Conservation (phyloP, 2,797 vertebrate genomes). For the Tenualosa thibaudeaui region DNA sequence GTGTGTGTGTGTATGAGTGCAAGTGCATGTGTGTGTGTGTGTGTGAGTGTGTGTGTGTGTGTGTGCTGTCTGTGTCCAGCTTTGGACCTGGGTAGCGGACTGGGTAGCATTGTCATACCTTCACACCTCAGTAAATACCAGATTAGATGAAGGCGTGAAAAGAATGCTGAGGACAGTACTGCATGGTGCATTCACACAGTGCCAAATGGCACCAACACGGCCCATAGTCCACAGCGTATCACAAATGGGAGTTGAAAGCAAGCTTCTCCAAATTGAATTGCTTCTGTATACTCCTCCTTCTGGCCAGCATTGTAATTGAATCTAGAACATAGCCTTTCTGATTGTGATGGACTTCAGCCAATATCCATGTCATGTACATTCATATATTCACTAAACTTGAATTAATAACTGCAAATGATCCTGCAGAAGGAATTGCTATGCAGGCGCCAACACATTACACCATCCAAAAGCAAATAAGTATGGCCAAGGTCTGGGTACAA, state of each 20-base stretch:
- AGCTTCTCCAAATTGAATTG: slow-evolving; percentile 44
- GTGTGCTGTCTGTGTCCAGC: neutral
- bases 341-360: slow-evolving; percentile 32
- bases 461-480: neutral
- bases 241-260: slow-evolving; percentile 33
- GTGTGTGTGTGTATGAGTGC: neutral
- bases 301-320: slow-evolving; percentile 48
- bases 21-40: neutral
- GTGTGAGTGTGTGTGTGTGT: neutral
- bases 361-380: neutral
- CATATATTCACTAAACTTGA: neutral
- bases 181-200: slow-evolving; percentile 13
- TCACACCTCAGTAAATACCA: slow-evolving; percentile 6
- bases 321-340: slow-evolving; percentile 35
- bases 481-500: neutral
- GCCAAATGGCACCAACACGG: slow-evolving; percentile 22
- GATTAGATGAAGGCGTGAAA: neutral
- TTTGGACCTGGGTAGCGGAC: neutral
- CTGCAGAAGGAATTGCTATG: neutral
- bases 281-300: slow-evolving; percentile 35
- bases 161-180: neutral
- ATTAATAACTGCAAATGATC: neutral
- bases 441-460: neutral
- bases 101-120: neutral
- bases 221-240: slow-evolving; percentile 17